phyloP scores from a whole-genome alignment of 2,113 vertebrate species.

The Calonectris borealis region DNA sequence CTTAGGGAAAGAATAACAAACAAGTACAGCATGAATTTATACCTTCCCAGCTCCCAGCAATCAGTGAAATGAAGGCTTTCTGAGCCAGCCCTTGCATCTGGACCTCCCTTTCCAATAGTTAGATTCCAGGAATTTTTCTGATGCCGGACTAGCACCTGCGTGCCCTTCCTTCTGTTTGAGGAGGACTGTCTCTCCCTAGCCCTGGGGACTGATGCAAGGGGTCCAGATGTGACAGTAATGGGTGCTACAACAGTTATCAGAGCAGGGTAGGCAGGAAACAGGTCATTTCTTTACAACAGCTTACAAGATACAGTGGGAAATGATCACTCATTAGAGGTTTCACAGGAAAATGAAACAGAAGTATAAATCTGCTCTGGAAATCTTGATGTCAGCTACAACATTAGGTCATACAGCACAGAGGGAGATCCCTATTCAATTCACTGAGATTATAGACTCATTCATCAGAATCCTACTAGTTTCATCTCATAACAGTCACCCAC shows the following conservation, averaged over 20 bases:
- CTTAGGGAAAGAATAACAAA: conserved; percentile 46
- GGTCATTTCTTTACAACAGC: not conserved
- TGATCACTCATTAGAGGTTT: not conserved
- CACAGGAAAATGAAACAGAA: not conserved
- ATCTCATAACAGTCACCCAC: not conserved
- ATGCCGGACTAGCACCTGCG: rapidly evolving
- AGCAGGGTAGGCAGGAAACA: not conserved
- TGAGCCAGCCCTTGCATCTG: not conserved
- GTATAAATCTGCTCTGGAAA: not conserved
- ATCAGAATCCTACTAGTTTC: not conserved
- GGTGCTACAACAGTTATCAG: not conserved
- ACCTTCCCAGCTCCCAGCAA: not conserved
- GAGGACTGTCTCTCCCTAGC: not conserved
- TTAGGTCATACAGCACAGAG: conserved; percentile 22
- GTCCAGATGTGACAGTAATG: not conserved
- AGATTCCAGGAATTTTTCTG: not conserved
- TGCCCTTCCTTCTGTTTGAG: not conserved
- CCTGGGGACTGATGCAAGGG: not conserved
- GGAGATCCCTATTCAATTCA: conserved; percentile 24
- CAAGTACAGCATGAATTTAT: not conserved
- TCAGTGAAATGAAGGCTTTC: not conserved
- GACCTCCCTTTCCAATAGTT: not conserved
- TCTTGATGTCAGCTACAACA: conserved; percentile 9
- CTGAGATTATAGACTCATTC: not conserved
- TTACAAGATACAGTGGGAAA: not conserved